Conservation (phyloP, 2,888 invertebrate genomes). For the Agrochola litura region DNA sequence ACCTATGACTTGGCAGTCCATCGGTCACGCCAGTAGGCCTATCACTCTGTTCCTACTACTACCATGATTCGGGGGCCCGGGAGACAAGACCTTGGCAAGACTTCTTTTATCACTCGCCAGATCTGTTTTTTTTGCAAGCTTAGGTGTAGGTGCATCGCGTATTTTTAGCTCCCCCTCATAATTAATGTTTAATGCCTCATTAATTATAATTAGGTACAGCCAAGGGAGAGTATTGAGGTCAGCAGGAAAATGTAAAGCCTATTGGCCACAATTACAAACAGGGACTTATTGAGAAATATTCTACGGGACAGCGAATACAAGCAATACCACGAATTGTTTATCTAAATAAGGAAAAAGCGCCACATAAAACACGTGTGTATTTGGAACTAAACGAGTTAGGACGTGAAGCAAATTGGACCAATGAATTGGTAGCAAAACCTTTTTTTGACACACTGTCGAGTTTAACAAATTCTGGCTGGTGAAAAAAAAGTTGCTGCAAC, state of each 20-base stretch:
- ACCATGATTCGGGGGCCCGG: too few species aligned
- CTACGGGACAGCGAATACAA: too few species aligned
- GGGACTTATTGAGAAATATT: neutral
- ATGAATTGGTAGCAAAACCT: neutral
- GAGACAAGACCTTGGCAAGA: neutral
- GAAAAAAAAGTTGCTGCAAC: neutral
- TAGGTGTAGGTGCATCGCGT: conserved; percentile 17
- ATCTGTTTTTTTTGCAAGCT: conserved; percentile 17
- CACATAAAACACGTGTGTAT: neutral
- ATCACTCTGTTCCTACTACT: too few species aligned
- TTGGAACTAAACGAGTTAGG: conserved; percentile 13
- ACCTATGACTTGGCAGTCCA: too few species aligned
- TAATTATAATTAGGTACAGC: conserved; percentile 28
- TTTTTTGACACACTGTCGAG: neutral
- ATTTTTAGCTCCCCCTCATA: neutral
- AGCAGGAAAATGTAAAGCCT: conserved; percentile 12
- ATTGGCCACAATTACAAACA: neutral
- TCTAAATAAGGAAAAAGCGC: neutral
- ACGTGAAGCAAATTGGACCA: conserved; percentile 21
- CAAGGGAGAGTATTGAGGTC: conserved; percentile 26
- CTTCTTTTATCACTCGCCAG: neutral
- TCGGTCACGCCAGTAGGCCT: too few species aligned
- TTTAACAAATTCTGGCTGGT: neutral
- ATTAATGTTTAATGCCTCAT: conserved; percentile 12
- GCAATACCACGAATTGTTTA: neutral